phyloP scores from a whole-genome alignment of 2,888 invertebrate genomes.

The Cataglyphis albicans region DNA sequence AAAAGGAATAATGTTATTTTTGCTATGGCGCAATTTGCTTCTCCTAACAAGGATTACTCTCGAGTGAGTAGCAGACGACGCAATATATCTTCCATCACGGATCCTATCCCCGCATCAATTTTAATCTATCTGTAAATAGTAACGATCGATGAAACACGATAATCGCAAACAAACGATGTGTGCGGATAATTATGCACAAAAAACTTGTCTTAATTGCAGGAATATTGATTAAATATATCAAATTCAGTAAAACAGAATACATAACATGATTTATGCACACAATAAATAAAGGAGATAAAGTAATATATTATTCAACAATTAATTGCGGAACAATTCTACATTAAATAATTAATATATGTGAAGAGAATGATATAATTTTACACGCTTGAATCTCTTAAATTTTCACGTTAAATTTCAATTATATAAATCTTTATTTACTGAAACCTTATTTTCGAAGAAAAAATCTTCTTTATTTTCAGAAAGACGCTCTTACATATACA shows the following conservation, averaged over 20 bases:
- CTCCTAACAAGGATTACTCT: conserved; percentile 42
- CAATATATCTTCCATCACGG: conserved; percentile 63
- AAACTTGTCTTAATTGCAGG: conserved; percentile 12
- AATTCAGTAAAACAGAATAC: conserved; percentile 15
- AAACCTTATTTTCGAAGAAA: neutral
- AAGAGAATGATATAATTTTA: neutral
- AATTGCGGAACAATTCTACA: neutral
- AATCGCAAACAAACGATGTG: conserved; percentile 36
- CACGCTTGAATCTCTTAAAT: neutral
- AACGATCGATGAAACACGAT: conserved; percentile 31
- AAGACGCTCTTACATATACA: neutral
- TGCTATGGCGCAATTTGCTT: conserved; percentile 19
- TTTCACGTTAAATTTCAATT: neutral
- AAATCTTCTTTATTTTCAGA: neutral
- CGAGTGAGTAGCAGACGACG: conserved; percentile 18
- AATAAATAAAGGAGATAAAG: conserved; percentile 3
- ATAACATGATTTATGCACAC: neutral
- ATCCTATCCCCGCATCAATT: conserved; percentile 25
- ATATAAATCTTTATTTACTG: neutral
- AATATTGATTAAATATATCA: conserved; percentile 30
- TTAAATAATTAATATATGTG: conserved; percentile 23
- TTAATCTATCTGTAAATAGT: conserved; percentile 36
- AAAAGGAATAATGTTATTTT: conserved; percentile 64
- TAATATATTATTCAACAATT: conserved; percentile 6
- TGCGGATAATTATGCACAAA: conserved; percentile 25